These are phyloP conservation scores for Sebastes glaucus DNA, from an alignment of 2,797 vertebrate species.

Conservation along the genomic window DNA sequence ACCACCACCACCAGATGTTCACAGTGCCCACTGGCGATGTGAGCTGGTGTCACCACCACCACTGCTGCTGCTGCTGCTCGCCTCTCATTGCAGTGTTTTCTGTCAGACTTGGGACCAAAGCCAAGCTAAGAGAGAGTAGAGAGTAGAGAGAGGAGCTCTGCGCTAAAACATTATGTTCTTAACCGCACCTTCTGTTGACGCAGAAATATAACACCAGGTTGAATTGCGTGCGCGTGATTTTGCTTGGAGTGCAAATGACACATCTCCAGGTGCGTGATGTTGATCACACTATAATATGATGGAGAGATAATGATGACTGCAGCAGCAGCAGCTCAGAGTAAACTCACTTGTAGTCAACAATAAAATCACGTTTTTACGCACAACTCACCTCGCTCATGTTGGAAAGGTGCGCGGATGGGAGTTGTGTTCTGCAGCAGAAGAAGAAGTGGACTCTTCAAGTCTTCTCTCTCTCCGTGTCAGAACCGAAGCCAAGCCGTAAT, in stretches of 20 bases:
- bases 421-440: constrained; percentile 66
- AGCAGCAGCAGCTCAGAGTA: too few relatives aligned
- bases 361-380: too few relatives aligned
- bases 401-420: constrained; percentile 53
- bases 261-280: constrained; percentile 32
- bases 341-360: too few relatives aligned
- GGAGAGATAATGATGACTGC: background rate
- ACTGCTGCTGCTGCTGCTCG: background rate
- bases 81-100: constrained; percentile 49
- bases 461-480: constrained; percentile 16
- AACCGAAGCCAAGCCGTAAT: background rate
- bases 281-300: background rate
- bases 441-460: constrained; percentile 27
- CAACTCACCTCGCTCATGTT: constrained; percentile 83
- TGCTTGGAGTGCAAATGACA: background rate
- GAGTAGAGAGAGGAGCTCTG: constrained; percentile 14
- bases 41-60: constrained; percentile 46
- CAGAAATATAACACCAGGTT: background rate
- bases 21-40: constrained; percentile 34
- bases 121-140: constrained; percentile 42
- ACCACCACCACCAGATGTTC: constrained; percentile 42
- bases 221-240: background rate
- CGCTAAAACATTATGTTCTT: constrained; percentile 46
- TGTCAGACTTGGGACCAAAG: constrained; percentile 61
- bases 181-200: constrained; percentile 24